Percentiles rank a stretch among this genome's conserved stretches.
These are phyloP conservation scores for Prietella phreatophila DNA, from an alignment of 2,113 vertebrate genomes.

Conservation along the genomic window DNA sequence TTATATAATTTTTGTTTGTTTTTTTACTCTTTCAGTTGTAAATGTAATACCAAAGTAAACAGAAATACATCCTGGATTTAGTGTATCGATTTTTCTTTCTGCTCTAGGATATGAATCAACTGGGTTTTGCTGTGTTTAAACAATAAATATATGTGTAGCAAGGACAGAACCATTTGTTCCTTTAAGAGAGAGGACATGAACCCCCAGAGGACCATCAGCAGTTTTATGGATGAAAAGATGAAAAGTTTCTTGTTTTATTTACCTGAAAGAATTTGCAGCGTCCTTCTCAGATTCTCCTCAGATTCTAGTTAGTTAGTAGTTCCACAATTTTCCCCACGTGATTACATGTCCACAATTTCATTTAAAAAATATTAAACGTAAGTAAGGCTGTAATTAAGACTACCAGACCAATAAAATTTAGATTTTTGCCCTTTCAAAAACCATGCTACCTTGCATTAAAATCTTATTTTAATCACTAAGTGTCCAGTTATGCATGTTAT, in stretches of 20 bases:
- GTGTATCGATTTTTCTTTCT: neutral
- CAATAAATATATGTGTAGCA: neutral
- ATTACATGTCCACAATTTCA: neutral
- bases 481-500: neutral
- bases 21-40: neutral
- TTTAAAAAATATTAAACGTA: neutral
- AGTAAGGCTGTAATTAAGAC: neutral
- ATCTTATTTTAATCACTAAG: neutral
- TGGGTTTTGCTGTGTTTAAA: neutral
- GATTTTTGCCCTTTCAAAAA: neutral
- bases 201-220: neutral
- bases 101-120: neutral
- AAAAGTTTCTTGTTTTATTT: neutral
- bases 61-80: neutral
- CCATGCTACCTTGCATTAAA: neutral
- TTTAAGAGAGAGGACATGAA: neutral
- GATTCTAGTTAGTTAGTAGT: neutral
- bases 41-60: neutral
- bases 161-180: neutral
- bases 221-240: neutral
- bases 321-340: neutral
- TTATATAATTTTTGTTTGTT: neutral
- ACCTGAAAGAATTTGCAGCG: neutral
- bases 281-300: neutral
- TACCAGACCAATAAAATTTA: neutral